These are phyloP conservation scores for Anableps anableps DNA, from an alignment of 2,797 vertebrate genomes.

Conservation along the genomic window DNA sequence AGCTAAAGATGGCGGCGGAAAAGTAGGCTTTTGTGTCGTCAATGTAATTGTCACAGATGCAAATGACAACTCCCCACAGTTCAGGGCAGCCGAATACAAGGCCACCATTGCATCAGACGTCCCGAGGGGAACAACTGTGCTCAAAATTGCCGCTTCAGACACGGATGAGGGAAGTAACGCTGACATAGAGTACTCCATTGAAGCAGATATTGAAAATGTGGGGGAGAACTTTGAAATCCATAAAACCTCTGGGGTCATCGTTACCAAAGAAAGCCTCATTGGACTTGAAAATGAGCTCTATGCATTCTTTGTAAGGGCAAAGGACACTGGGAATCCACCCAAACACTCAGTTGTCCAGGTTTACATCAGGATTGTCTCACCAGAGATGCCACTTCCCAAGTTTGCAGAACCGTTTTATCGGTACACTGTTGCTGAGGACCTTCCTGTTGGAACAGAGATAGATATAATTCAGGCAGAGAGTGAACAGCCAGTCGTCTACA, in stretches of 20 bases:
- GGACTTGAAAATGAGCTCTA: slow-evolving; percentile 94
- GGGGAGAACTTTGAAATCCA: slow-evolving; percentile 96
- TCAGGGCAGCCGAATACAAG: slow-evolving; percentile 91
- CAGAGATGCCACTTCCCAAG: slow-evolving; percentile 87
- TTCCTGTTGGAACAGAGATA: slow-evolving; percentile 91
- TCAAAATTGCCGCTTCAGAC: slow-evolving; percentile 92
- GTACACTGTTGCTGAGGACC: slow-evolving; percentile 89
- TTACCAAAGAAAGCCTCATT: slow-evolving; percentile 96
- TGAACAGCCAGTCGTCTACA: slow-evolving; percentile 84
- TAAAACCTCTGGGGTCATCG: slow-evolving; percentile 87
- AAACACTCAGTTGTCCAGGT: slow-evolving; percentile 90
- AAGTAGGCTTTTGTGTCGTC: slow-evolving; percentile 92
- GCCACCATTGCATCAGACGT: slow-evolving; percentile 89
- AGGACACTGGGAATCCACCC: slow-evolving; percentile 88
- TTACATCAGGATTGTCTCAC: slow-evolving; percentile 89
- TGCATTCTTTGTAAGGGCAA: slow-evolving; percentile 91
- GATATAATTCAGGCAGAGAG: slow-evolving; percentile 89
- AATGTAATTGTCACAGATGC: slow-evolving; percentile 97
- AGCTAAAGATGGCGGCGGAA: slow-evolving; percentile 93
- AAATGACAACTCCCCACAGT: slow-evolving; percentile 98
- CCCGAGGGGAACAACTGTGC: slow-evolving; percentile 87
- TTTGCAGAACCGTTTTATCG: slow-evolving; percentile 94
- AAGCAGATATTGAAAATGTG: slow-evolving; percentile 91
- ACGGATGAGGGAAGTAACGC: slow-evolving; percentile 97
- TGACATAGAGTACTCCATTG: slow-evolving; percentile 90